Percentiles rank a stretch among this genome's conserved stretches.
Evolutionary conservation across 2,113 vertebrate species (phyloP).

Genomic region (Neogale vison): DNA sequence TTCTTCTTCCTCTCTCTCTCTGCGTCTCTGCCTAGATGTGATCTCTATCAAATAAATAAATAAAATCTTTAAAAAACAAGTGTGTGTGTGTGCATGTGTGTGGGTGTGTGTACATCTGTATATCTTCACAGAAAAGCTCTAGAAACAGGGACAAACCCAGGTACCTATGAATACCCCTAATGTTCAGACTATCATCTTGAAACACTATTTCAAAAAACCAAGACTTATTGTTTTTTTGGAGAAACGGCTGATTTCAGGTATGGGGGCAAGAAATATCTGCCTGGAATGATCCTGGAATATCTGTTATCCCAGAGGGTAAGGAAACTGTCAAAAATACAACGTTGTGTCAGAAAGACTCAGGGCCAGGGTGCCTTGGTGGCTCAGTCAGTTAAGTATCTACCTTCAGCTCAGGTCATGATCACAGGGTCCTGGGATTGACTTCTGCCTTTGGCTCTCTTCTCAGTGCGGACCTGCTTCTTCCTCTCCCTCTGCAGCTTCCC

Average conservation of each 20-base stretch:
- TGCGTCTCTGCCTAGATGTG: no score
- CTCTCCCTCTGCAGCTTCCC: neutral
- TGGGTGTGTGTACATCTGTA: neutral
- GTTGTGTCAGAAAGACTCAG: neutral
- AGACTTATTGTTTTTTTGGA: neutral
- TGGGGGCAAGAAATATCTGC: neutral
- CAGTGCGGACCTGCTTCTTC: neutral
- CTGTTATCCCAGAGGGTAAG: neutral
- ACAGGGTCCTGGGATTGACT: no score
- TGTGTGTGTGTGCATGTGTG: neutral
- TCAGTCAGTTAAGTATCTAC: no score
- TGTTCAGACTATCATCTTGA: neutral
- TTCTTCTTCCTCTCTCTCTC: no score
- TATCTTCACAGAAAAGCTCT: neutral
- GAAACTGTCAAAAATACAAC: neutral
- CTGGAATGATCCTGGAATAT: neutral
- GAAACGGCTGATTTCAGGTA: neutral
- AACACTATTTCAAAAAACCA: neutral
- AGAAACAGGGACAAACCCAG: neutral
- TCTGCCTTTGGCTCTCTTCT: no score
- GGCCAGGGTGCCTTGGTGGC: no score
- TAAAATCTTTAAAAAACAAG: neutral
- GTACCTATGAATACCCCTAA: neutral
- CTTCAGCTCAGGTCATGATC: no score
- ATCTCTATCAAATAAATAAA: no score